Percentiles rank a stretch among this genome's conserved stretches.
These are phyloP conservation scores for Mormoops blainvillei DNA, from an alignment of 2,113 vertebrate genomes.

Conservation along the genomic window DNA sequence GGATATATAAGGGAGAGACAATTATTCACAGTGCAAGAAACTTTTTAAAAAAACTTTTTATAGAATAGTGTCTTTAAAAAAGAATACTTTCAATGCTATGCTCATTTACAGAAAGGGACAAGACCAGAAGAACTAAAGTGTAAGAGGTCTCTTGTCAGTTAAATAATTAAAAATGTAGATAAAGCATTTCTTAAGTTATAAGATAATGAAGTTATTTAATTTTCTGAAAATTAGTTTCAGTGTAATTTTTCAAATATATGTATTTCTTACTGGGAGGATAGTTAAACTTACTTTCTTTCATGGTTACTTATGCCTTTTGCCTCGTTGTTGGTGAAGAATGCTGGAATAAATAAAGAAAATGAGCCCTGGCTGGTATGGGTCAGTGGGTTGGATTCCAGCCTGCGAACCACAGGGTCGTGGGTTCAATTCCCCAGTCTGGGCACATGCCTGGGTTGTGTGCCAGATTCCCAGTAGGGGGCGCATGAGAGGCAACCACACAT, in stretches of 20 bases:
- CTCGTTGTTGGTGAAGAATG: background rate
- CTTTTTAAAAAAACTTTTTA: background rate
- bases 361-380: too few relatives aligned
- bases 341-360: background rate
- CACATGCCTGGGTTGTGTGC: too few relatives aligned
- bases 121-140: background rate
- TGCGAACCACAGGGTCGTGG: too few relatives aligned
- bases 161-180: background rate
- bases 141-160: background rate
- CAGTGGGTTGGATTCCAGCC: too few relatives aligned
- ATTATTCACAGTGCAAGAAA: background rate
- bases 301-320: background rate
- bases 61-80: background rate
- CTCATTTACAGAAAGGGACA: background rate
- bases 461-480: too few relatives aligned
- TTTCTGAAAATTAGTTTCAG: background rate
- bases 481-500: too few relatives aligned
- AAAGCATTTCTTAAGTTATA: background rate
- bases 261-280: background rate
- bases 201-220: background rate
- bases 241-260: background rate
- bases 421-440: too few relatives aligned
- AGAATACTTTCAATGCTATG: background rate
- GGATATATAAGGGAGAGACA: background rate
- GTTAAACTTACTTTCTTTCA: background rate